These are phyloP conservation scores for Sisyra nigra DNA, from an alignment of 2,888 invertebrate genomes.

Conservation along the genomic window DNA sequence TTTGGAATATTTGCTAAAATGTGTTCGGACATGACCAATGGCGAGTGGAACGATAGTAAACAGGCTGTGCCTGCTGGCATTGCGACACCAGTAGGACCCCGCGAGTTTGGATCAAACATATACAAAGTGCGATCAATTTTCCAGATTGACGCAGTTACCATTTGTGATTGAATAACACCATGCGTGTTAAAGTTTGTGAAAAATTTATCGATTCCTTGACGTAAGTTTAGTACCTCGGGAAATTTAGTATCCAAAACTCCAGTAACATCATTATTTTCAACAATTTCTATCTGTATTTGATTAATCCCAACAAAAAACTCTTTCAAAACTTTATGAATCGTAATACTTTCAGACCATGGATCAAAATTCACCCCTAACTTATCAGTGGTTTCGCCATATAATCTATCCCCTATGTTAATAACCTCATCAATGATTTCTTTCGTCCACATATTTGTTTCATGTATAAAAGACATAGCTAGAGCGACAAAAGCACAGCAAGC, in stretches of 20 bases:
- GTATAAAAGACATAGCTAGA: conserved; percentile 38
- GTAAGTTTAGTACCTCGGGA: conserved; percentile 19
- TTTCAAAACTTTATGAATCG: conserved; percentile 24
- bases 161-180: conserved; percentile 32
- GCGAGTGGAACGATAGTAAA: conserved; percentile 32
- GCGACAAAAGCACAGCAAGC: conserved; percentile 38
- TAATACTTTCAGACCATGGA: conserved; percentile 37
- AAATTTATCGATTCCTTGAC: conserved; percentile 34
- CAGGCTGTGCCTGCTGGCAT: conserved; percentile 34
- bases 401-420: conserved; percentile 30
- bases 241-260: conserved; percentile 34
- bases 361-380: conserved; percentile 36
- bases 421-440: conserved; percentile 37
- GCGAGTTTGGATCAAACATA: conserved; percentile 38
- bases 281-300: conserved; percentile 21
- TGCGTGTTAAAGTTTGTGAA: conserved; percentile 33
- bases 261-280: conserved; percentile 28
- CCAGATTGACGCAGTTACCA: conserved; percentile 36
- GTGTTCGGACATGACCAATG: conserved; percentile 32
- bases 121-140: conserved; percentile 37
- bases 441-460: conserved; percentile 41
- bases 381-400: conserved; percentile 32
- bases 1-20: conserved; percentile 33
- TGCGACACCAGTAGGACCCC: conserved; percentile 27
- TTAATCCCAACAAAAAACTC: conserved; percentile 29